phyloP scores from a whole-genome alignment of 1,140 invertebrate genomes.

The Drosophila lacteicornis region DNA sequence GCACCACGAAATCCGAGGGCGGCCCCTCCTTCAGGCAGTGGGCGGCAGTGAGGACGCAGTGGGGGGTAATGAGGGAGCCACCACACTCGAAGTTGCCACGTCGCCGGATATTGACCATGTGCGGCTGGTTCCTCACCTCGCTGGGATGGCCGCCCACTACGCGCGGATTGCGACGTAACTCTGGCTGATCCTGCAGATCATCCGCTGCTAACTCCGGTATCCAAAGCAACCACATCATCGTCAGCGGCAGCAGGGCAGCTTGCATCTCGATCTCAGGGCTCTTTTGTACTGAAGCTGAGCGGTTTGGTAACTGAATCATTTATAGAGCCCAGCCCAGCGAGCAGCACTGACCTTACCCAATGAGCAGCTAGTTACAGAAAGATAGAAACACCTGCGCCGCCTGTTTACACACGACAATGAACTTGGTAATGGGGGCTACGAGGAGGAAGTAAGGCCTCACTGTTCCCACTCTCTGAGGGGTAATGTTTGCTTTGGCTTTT shows the following conservation, averaged over 20 bases:
- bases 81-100: conserved; percentile 69
- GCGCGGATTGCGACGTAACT: conserved; percentile 38
- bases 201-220: no score
- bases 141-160: conserved; percentile 69
- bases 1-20: conserved; percentile 64
- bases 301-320: conserved; percentile 29
- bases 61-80: conserved; percentile 63
- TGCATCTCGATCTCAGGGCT: conserved; percentile 38
- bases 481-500: conserved; percentile 8
- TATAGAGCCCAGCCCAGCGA: conserved; percentile 38
- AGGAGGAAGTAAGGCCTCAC: conserved; percentile 18
- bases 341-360: conserved; percentile 66
- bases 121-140: conserved; percentile 54
- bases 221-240: conserved; percentile 1
- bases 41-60: conserved; percentile 77
- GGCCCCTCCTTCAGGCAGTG: conserved; percentile 60
- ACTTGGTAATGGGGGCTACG: conserved; percentile 44
- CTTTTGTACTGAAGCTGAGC: conserved; percentile 31
- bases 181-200: background rate
- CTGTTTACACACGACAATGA: conserved; percentile 68
- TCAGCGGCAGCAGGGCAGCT: conserved; percentile 27
- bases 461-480: conserved; percentile 3
- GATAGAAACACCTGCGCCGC: conserved; percentile 57
- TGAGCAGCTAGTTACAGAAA: conserved; percentile 23
- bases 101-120: conserved; percentile 71